Conservation (phyloP, 1,140 invertebrate species). For the Papilio aristodemus region DNA sequence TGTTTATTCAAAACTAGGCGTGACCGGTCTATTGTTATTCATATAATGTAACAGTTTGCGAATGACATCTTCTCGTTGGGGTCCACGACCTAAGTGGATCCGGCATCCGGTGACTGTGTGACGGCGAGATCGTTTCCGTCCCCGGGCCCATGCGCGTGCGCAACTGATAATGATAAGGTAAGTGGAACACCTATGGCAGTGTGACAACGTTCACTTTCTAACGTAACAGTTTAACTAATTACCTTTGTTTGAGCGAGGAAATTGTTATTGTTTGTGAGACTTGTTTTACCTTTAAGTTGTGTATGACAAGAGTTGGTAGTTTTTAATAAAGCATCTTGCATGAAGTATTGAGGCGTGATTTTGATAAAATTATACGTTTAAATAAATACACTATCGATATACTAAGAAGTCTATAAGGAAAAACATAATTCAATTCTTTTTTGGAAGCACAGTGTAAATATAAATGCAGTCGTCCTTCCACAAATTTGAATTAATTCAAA, state of each 20-base stretch:
- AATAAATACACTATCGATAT: too few relatives aligned
- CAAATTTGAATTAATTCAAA: too few relatives aligned
- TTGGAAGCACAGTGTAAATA: too few relatives aligned
- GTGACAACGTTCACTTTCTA: conserved; percentile 27
- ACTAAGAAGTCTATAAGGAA: too few relatives aligned
- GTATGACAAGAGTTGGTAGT: neutral
- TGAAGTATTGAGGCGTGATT: neutral
- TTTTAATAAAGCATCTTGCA: neutral
- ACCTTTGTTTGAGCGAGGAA: neutral
- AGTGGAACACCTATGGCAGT: conserved; percentile 35
- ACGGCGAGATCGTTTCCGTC: conserved; percentile 57
- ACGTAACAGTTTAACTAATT: conserved; percentile 17
- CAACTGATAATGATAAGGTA: conserved; percentile 54
- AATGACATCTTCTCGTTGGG: conserved; percentile 60
- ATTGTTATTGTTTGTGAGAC: neutral
- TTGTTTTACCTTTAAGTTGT: neutral
- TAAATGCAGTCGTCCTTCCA: too few relatives aligned
- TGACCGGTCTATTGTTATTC: conserved; percentile 55
- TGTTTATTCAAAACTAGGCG: conserved; percentile 56
- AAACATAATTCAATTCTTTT: too few relatives aligned
- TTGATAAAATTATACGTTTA: too few relatives aligned
- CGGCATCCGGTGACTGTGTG: conserved; percentile 52
- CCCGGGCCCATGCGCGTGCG: conserved; percentile 46
- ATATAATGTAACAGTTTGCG: conserved; percentile 52
- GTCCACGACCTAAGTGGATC: conserved; percentile 54